Percentiles rank a stretch among this genome's conserved stretches.
Evolutionary conservation across 2,888 invertebrate species (phyloP).

Genomic region (Myopa testacea): DNA sequence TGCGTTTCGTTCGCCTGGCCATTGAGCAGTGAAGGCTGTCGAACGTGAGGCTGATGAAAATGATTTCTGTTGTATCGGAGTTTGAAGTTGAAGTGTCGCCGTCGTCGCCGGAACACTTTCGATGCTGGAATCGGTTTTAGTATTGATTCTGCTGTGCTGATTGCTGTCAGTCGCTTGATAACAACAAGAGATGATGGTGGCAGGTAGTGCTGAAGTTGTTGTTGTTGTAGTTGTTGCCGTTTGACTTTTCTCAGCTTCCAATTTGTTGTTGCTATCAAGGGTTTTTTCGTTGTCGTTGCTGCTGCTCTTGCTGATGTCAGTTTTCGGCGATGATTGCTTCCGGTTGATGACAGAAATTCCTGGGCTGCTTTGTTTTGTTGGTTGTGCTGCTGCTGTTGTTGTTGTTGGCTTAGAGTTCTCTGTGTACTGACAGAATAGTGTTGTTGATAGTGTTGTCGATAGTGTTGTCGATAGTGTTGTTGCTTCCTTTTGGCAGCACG

Average conservation of each 20-base stretch:
- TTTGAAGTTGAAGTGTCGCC: background rate
- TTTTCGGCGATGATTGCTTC: conserved; percentile 54
- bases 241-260: background rate
- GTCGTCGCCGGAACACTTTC: conserved; percentile 26
- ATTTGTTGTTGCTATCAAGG: conserved; percentile 35
- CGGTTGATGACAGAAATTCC: conserved; percentile 49
- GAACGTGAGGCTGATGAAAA: background rate
- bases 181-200: background rate
- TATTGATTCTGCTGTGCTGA: conserved; percentile 17
- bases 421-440: conserved; percentile 50
- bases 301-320: background rate
- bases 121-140: conserved; percentile 31
- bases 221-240: conserved; percentile 16
- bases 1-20: background rate
- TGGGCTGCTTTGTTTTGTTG: conserved; percentile 36
- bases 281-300: background rate
- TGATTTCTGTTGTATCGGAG: background rate
- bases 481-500: conserved; percentile 35
- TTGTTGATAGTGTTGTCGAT: conserved; percentile 48
- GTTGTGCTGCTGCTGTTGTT: conserved; percentile 47
- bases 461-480: conserved; percentile 37
- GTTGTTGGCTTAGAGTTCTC: conserved; percentile 38
- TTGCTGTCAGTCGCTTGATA: conserved; percentile 1
- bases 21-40: background rate
- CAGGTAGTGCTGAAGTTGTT: conserved; percentile 4